phyloP scores from a whole-genome alignment of 2,797 vertebrate species.

The Micromesistius poutassou region DNA sequence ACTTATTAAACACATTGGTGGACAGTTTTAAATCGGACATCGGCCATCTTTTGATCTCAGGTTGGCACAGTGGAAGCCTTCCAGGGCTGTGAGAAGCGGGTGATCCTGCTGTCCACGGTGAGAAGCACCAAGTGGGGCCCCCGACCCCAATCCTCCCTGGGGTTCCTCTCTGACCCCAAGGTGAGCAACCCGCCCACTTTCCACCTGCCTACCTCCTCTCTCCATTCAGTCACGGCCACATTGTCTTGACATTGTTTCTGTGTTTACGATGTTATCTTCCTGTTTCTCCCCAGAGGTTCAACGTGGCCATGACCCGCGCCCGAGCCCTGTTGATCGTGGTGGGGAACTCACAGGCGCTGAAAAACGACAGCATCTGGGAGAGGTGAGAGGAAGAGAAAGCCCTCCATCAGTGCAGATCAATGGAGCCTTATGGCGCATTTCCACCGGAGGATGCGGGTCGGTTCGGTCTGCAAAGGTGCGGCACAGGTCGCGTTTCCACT shows the following conservation, averaged over 20 bases:
- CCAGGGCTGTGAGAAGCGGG: conserved; percentile 82
- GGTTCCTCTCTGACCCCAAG: conserved; percentile 86
- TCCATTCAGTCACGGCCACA: no score
- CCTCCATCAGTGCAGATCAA: background rate
- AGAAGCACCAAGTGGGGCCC: conserved; percentile 66
- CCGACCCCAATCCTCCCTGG: conserved; percentile 76
- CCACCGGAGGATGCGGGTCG: no score
- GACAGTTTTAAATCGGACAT: no score
- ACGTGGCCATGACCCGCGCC: conserved; percentile 85
- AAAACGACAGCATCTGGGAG: conserved; percentile 74
- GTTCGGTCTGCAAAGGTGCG: no score
- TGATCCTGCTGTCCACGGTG: conserved; percentile 84
- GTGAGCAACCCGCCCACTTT: conserved; percentile 46
- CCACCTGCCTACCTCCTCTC: no score
- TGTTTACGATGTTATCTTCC: background rate
- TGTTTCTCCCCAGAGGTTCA: conserved; percentile 75
- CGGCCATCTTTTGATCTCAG: conserved; percentile 6
- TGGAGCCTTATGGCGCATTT: no score
- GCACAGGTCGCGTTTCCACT: no score
- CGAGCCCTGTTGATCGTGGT: conserved; percentile 82
- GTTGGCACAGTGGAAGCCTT: conserved; percentile 82
- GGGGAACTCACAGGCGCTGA: conserved; percentile 80
- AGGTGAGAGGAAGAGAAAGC: conserved; percentile 61
- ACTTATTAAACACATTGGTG: background rate
- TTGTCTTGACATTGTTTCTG: background rate